Percentiles rank a stretch among this genome's conserved stretches.
phyloP scores from a whole-genome alignment of 2,113 vertebrate species.

The Rhadina sibilatrix region DNA sequence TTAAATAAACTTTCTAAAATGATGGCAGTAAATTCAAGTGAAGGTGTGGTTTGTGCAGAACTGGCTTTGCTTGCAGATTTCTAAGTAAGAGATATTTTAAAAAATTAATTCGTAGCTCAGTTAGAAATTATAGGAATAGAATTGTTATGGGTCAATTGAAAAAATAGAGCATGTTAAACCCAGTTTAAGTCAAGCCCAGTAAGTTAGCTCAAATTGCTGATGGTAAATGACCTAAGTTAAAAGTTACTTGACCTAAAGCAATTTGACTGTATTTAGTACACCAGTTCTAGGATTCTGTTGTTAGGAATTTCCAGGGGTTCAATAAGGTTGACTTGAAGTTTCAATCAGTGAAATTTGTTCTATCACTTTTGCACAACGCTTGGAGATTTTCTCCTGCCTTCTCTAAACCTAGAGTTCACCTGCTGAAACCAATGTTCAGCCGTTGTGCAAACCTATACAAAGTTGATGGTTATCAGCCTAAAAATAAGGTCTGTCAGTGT shows the following conservation, averaged over 20 bases:
- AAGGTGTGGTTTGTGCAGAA: conserved; percentile 18
- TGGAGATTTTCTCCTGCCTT: background rate
- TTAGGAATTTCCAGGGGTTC: background rate
- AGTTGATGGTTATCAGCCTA: background rate
- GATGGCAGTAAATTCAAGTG: conserved; percentile 39
- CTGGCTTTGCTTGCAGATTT: background rate
- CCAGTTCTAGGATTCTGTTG: background rate
- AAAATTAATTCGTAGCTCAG: background rate
- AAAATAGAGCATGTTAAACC: background rate
- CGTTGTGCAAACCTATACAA: background rate
- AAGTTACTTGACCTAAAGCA: background rate
- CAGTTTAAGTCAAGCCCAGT: background rate
- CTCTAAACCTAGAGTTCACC: background rate
- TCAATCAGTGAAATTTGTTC: background rate
- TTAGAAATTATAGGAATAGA: background rate
- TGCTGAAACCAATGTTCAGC: background rate
- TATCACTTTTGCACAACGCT: background rate
- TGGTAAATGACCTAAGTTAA: background rate
- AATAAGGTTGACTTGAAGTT: background rate
- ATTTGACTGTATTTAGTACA: background rate
- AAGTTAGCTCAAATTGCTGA: background rate
- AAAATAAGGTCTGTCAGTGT: background rate
- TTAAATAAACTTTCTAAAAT: conserved; percentile 49
- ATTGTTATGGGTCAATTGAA: background rate
- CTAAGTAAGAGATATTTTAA: background rate